Base-by-base conservation (phyloP, 2,888 invertebrate genomes). In the Mimachlamys varia region DNA sequence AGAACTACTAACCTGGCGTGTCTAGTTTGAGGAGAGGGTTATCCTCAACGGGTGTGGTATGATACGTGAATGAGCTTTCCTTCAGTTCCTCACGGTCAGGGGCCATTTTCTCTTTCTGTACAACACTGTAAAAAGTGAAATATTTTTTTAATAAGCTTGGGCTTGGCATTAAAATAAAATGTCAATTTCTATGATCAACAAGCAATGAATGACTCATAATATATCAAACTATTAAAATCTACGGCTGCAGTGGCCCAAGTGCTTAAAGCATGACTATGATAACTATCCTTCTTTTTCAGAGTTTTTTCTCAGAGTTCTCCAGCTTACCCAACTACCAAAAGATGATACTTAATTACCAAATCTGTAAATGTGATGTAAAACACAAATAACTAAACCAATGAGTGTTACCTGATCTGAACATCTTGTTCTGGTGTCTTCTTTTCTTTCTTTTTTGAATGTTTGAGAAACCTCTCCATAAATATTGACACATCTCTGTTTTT, bases 401-500 rank as follows among this genome's bases (percentile, higher is more conserved):
- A 89, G 88, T 5, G 96, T 96, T 96, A 97, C 98, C 97, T 97
- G 94, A 97, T 96, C 95, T 98, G 97, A 93, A 97, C 97, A 91
- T 95, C 94, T 89, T 93, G 93, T 12, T 91, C 62, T 89, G 49
- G 27, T 76, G 93, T 92, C 53, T 93, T 93, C 87, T 91, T 93
- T 87, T 92, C 92, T 89, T 92, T 94, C 91, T 94, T 94, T 87
- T 97, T 97, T 0, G 98, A 97, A 94, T 98, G 98, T 95, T 98
- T 97, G 62, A 98, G 97, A 95, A 98, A 98, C 92, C 98, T 97
- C 93, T 98, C 97, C 96, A 98, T 97, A 55, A 98, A 97, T 90
- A 97, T 97, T 92, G 97, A 97, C 13, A 98, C 97, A 17, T 98
- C 98, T 50, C 96, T 94, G 19, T 94, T 91, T 88, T 90, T 91